A percentile compares a stretch with the other conserved stretches of the same genome.
phyloP scores from a whole-genome alignment of 2,888 invertebrate species.

The Helicoverpa assulta region DNA sequence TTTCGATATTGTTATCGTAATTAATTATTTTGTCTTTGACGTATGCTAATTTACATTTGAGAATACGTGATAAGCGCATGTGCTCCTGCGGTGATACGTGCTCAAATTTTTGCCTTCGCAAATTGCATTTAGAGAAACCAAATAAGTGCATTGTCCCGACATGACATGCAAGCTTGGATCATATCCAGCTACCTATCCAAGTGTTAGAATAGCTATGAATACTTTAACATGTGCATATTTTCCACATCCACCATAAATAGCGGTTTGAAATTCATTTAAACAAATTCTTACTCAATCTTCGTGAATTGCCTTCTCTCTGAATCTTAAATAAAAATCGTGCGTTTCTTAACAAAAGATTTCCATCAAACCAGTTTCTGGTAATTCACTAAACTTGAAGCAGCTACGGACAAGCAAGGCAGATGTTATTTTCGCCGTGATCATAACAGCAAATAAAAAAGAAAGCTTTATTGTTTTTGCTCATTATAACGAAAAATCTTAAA shows the following conservation, averaged over 20 bases:
- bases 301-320: conserved; percentile 46
- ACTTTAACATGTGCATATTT: conserved; percentile 49
- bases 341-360: conserved; percentile 69
- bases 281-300: conserved; percentile 64
- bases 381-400: conserved; percentile 65
- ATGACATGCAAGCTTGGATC: conserved; percentile 25
- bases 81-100: conserved; percentile 1
- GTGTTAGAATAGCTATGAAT: conserved; percentile 38
- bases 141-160: conserved; percentile 8
- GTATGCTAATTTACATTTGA: conserved; percentile 44
- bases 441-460: conserved; percentile 64
- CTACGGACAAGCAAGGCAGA: conserved; percentile 67
- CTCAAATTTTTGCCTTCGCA: conserved; percentile 15
- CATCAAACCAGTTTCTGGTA: conserved; percentile 69
- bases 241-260: conserved; percentile 37
- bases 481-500: conserved; percentile 56
- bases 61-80: conserved; percentile 60
- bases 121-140: conserved; percentile 25
- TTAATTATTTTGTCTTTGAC: conserved; percentile 48
- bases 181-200: conserved; percentile 25
- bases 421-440: conserved; percentile 71
- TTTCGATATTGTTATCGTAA: conserved; percentile 63
- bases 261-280: conserved; percentile 65
- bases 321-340: conserved; percentile 59
- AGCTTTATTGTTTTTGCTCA: conserved; percentile 64